Evolutionary conservation across 2,113 vertebrate genomes (phyloP).

Genomic region (Callorhinus ursinus): DNA sequence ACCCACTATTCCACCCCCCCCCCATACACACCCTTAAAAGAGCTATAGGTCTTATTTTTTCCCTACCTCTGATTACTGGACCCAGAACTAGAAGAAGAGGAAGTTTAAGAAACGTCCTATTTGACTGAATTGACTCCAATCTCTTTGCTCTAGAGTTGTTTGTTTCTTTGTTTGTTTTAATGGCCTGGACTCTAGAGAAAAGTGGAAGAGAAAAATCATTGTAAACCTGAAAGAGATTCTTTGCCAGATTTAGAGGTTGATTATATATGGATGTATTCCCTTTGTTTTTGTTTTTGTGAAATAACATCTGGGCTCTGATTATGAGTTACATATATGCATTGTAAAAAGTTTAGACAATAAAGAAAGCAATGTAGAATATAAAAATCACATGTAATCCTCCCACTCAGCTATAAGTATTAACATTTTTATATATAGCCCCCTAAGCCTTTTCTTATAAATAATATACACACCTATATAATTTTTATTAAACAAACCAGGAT

Average conservation of each 20-base stretch:
- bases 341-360: background rate
- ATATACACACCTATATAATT: background rate
- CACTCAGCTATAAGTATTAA: background rate
- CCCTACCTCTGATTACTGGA: background rate
- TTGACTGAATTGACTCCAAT: background rate
- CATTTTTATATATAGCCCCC: background rate
- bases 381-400: background rate
- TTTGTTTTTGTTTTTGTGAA: constrained; percentile 37
- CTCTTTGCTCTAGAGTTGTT: background rate
- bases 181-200: background rate
- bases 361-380: constrained; percentile 15
- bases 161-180: background rate
- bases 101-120: background rate
- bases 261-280: background rate
- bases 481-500: constrained; percentile 28
- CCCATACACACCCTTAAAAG: background rate
- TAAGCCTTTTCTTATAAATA: background rate
- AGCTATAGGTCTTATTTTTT: background rate
- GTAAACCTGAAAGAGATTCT: background rate
- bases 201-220: background rate
- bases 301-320: background rate
- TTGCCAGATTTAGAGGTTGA: background rate
- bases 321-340: constrained; percentile 5
- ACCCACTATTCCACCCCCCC: background rate
- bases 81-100: background rate